phyloP scores from a whole-genome alignment of 2,797 vertebrate genomes.

The Phataginus tricuspis region DNA sequence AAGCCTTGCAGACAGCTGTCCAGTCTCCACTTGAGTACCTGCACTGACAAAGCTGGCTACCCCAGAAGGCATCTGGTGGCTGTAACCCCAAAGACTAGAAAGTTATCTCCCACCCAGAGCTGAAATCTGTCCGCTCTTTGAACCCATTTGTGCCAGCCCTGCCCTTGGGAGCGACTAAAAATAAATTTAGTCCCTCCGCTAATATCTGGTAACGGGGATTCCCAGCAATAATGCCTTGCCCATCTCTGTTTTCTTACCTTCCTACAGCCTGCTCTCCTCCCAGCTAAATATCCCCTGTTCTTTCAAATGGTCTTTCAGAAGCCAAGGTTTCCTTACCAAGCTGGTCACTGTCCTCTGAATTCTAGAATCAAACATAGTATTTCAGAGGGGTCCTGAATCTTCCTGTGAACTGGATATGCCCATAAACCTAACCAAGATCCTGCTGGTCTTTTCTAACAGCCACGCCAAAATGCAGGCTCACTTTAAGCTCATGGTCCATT shows the following conservation, averaged over 20 bases:
- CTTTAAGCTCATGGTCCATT: neutral
- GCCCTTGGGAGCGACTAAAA: neutral
- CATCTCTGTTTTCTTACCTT: neutral
- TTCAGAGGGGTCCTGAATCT: neutral
- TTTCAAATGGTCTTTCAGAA: neutral
- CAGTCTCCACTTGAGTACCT: neutral
- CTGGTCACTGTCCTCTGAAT: neutral
- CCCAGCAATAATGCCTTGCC: neutral
- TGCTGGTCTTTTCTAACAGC: neutral
- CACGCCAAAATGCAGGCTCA: neutral
- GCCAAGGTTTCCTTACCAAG: slow-evolving; percentile 27
- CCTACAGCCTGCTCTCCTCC: neutral
- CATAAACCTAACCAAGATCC: neutral
- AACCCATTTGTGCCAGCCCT: neutral
- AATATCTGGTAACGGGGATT: neutral
- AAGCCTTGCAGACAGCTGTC: neutral
- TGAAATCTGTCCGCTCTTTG: neutral
- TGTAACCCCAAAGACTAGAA: neutral
- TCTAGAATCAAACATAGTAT: neutral
- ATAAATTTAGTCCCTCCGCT: neutral
- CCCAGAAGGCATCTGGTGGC: neutral
- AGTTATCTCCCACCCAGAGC: neutral
- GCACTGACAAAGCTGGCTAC: neutral
- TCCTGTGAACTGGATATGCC: neutral
- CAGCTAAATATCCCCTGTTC: neutral